Conservation (phyloP, 2,888 invertebrate species). For the Eupithecia dodoneata region DNA sequence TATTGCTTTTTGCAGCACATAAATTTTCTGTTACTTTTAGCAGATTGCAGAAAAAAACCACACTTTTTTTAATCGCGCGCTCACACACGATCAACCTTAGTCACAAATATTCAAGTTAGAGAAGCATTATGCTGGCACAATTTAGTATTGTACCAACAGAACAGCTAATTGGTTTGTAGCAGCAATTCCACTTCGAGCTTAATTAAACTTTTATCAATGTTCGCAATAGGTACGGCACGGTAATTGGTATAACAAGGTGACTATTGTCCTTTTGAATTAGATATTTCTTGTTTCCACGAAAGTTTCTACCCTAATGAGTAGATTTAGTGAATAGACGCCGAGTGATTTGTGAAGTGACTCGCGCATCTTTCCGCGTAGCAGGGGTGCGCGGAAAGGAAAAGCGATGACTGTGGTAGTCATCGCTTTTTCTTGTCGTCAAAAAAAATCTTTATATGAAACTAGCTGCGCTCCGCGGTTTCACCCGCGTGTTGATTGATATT, state of each 20-base stretch:
- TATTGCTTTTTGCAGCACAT: no score
- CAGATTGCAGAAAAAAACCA: no score
- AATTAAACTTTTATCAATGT: conserved; percentile 39
- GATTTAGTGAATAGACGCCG: neutral
- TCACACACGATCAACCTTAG: neutral
- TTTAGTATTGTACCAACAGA: conserved; percentile 33
- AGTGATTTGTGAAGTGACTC: neutral
- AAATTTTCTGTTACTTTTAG: no score
- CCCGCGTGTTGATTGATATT: no score
- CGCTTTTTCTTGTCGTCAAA: no score
- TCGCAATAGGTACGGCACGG: conserved; percentile 14
- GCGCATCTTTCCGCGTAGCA: no score
- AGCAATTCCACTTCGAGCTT: conserved; percentile 35
- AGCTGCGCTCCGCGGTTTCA: no score
- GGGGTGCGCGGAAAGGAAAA: no score
- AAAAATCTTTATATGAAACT: no score
- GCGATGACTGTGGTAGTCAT: no score
- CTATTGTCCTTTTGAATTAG: conserved; percentile 9
- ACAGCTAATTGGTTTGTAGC: conserved; percentile 39
- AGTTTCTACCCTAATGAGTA: neutral
- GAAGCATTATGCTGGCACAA: conserved; percentile 21
- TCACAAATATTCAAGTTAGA: neutral
- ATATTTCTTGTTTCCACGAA: conserved; percentile 12
- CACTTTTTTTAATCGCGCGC: no score
- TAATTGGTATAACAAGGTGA: conserved; percentile 9